Evolutionary conservation across 2,113 vertebrate genomes (phyloP), one percentile per base, ranked within the genome.

Genomic region (Cyprinodon variegatus): DNA sequence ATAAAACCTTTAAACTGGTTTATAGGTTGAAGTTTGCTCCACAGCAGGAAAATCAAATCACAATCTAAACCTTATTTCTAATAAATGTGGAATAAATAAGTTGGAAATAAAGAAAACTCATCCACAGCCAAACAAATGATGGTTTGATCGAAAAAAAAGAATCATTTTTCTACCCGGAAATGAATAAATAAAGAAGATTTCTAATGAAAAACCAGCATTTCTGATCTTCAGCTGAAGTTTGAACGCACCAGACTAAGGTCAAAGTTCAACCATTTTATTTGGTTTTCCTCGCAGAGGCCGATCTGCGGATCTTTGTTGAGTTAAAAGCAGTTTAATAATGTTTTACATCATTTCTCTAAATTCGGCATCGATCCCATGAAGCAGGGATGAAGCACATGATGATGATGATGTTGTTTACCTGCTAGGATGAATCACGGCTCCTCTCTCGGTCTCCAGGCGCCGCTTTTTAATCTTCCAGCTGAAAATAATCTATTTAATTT

Each of bases 351-450:
- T 15, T 29, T 48, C 15, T 45, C 41, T n/a, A 4, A 69, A 37
- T 53, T 8, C 66, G 60, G n/a, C 38, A 8, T 0, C 22, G 38
- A 11, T 13, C 37, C 0, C 22, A 13, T 22, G 7, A 45, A 45
- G 22, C 3, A 36, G 38, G 15, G 4, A 2, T 1, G 15, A 12
- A 57, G 29, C 7, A 14, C 29, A 29, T n/a, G 36, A 10, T 6
- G 29, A 10, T 6, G 29, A 29, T 29, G 59, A 0, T 62, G 67
- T 46, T 88, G 86, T 88, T 91, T 91, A 91, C 90, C 90, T 89
- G 39, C 4, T 7, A 68, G 45, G 83, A 76, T 85, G 90, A 87
- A 62, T 89, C 86, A 75, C 77, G 76, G 20, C 38, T 15, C 43
- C 65, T 74, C 70, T 66, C 69, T 66, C 40, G 29, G 50, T 60